Conservation (phyloP, 2,797 vertebrate species). For the Gallirallus australis region DNA sequence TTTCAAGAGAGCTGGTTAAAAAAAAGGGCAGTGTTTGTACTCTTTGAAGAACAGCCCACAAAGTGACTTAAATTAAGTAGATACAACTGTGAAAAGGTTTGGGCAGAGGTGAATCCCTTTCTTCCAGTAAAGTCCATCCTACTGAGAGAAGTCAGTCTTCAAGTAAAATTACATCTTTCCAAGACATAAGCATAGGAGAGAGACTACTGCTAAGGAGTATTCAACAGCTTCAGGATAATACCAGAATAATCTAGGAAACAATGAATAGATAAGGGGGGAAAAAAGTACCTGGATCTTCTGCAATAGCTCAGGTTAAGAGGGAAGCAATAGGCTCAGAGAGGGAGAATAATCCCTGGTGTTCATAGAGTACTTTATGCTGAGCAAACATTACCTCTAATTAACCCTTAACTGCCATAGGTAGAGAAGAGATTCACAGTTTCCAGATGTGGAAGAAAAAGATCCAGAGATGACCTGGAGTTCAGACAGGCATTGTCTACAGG, state of each 20-base stretch:
- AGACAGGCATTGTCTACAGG: not conserved
- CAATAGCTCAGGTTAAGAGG: constrained; percentile 5
- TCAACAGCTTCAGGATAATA: constrained; percentile 8
- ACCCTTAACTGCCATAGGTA: not conserved
- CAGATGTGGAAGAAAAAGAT: not conserved
- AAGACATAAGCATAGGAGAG: not conserved
- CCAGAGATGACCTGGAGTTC: not conserved
- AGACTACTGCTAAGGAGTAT: not conserved
- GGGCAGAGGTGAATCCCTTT: constrained; percentile 48
- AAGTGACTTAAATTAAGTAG: constrained; percentile 54
- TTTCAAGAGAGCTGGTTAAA: not conserved
- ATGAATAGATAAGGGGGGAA: not conserved
- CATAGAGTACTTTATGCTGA: not conserved
- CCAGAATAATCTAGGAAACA: constrained; percentile 23
- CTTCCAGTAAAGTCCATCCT: not conserved
- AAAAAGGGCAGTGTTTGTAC: not conserved
- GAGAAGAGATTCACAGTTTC: not conserved
- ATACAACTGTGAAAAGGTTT: constrained; percentile 39
- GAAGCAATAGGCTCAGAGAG: not conserved
- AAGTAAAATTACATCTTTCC: not conserved
- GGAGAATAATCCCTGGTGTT: constrained; percentile 10
- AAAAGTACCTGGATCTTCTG: not conserved
- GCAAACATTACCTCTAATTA: not conserved
- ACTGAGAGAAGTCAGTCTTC: constrained; percentile 12
- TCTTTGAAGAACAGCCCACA: constrained; percentile 52